These are phyloP conservation scores for Siniperca chuatsi DNA, from an alignment of 2,113 vertebrate species.

Conservation along the genomic window DNA sequence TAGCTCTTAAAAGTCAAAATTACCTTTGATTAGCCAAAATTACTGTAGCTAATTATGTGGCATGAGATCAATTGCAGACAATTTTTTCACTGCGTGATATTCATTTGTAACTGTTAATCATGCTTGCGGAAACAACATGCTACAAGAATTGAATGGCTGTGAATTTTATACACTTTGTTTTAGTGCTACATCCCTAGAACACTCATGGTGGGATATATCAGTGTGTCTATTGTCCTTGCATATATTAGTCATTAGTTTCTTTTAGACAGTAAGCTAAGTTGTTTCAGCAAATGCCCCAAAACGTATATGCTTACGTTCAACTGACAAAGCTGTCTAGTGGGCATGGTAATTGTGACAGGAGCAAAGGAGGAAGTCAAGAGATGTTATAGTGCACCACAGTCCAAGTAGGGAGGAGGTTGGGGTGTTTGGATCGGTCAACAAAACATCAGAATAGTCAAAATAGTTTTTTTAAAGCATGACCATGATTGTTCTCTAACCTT, in stretches of 20 bases:
- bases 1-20: constrained; percentile 34
- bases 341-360: not conserved
- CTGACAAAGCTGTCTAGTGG: no score
- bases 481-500: no score
- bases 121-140: not conserved
- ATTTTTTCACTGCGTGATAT: not conserved
- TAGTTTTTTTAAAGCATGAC: no score
- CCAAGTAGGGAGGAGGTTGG: not conserved
- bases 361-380: not conserved
- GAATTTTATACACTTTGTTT: not conserved
- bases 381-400: not conserved
- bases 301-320: no score
- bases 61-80: constrained; percentile 4
- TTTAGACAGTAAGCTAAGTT: not conserved
- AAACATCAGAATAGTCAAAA: not conserved
- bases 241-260: not conserved
- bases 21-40: constrained; percentile 39
- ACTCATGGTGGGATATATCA: not conserved
- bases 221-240: not conserved
- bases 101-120: constrained; percentile 7
- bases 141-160: not conserved
- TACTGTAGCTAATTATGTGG: constrained; percentile 20
- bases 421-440: not conserved
- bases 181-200: not conserved
- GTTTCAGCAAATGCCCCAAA: not conserved